Evolutionary conservation across 2,888 invertebrate species (phyloP).

Genomic region (Eilema sororculum): DNA sequence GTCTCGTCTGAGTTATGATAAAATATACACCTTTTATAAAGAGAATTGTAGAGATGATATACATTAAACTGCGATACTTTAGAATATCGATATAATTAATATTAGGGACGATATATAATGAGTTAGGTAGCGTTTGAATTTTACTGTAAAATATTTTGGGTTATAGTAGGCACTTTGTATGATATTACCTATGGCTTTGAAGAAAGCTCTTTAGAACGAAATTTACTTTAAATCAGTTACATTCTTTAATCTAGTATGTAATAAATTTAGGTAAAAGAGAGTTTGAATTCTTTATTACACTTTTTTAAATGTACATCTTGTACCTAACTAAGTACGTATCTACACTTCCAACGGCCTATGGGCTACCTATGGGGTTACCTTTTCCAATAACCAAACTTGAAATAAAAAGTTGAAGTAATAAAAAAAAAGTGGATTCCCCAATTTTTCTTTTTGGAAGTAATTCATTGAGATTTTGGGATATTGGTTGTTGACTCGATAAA

Average conservation of each 20-base stretch:
- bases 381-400: not conserved
- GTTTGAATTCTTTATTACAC: not conserved
- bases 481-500: not conserved
- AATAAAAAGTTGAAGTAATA: not conserved
- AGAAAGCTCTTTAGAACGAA: too few species aligned
- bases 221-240: not conserved
- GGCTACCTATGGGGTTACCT: not conserved
- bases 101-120: not conserved
- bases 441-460: not conserved
- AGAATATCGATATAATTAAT: constrained; percentile 18
- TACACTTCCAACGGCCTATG: not conserved
- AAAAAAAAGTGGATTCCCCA: not conserved
- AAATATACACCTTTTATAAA: constrained; percentile 36
- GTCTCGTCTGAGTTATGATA: constrained; percentile 59
- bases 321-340: not conserved
- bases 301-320: not conserved
- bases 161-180: not conserved
- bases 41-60: constrained; percentile 23
- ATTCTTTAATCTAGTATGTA: too few species aligned
- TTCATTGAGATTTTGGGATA: too few species aligned
- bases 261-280: too few species aligned
- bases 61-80: constrained; percentile 18
- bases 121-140: not conserved
- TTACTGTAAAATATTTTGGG: not conserved
- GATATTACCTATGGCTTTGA: not conserved